A percentile compares a stretch with the other conserved stretches of the same genome.
These are phyloP conservation scores for Hippocampus barbouri DNA, from an alignment of 2,113 vertebrate genomes.

Conservation along the genomic window DNA sequence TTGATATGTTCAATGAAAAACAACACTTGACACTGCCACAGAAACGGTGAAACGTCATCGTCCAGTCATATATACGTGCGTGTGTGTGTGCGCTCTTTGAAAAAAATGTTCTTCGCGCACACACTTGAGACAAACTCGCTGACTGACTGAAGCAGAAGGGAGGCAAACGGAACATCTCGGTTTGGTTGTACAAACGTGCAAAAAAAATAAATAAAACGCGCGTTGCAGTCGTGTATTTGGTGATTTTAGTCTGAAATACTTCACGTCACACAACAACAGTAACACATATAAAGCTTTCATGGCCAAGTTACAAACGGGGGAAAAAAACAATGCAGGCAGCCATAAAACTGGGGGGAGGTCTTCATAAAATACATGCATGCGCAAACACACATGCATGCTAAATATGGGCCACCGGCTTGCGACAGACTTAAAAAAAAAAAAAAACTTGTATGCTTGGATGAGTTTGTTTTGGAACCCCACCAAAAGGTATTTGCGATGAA, in stretches of 20 bases:
- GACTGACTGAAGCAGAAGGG: not conserved
- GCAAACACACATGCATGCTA: conserved; percentile 21
- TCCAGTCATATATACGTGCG: not conserved
- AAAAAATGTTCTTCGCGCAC: not conserved
- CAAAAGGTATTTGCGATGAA: too few species aligned
- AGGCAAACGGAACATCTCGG: not conserved
- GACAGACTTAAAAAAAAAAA: not conserved
- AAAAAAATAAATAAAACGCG: conserved; percentile 7
- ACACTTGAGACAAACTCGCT: not conserved
- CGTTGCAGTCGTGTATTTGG: conserved; percentile 25
- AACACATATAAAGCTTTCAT: conserved; percentile 52
- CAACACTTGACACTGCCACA: not conserved
- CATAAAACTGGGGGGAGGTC: not conserved
- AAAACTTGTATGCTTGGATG: not conserved
- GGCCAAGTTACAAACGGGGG: conserved; percentile 16
- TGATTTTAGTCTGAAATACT: conserved; percentile 5
- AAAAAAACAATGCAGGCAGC: conserved; percentile 44
- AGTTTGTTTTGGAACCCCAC: not conserved
- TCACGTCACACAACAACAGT: conserved; percentile 50
- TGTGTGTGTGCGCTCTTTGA: not conserved
- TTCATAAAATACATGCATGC: not conserved
- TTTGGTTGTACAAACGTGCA: not conserved
- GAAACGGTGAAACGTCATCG: not conserved
- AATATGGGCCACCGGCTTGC: not conserved
- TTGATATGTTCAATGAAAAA: conserved; percentile 44